phyloP scores from a whole-genome alignment of 2,797 vertebrate genomes.

The Rhinatrema bivittatum region DNA sequence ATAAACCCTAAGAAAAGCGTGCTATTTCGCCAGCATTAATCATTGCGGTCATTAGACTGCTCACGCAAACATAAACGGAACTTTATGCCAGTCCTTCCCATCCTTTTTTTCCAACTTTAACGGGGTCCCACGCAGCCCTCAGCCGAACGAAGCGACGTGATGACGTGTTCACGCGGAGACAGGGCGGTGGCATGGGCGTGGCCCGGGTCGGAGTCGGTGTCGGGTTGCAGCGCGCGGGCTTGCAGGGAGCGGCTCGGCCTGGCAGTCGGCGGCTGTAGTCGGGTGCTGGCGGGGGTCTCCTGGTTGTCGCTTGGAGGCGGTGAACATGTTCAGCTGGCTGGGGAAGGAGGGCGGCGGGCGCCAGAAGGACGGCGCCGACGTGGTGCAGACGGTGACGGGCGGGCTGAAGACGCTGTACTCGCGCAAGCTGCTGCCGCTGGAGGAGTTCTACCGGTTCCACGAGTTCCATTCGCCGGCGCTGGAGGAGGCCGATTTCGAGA shows the following conservation, averaged over 20 bases:
- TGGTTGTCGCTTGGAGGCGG: neutral
- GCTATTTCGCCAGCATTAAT: no score
- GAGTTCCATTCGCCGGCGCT: conserved; percentile 93
- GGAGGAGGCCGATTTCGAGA: conserved; percentile 90
- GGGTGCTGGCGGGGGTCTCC: neutral
- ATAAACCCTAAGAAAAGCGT: no score
- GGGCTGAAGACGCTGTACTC: conserved; percentile 79
- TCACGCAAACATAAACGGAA: no score
- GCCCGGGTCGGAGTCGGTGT: neutral
- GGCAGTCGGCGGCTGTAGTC: neutral
- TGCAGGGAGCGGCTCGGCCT: neutral
- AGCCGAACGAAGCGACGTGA: no score
- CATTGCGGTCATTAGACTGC: no score
- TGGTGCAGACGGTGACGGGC: conserved; percentile 87
- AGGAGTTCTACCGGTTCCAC: conserved; percentile 90
- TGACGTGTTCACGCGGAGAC: no score
- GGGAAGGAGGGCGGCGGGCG: conserved; percentile 76
- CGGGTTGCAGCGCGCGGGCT: neutral
- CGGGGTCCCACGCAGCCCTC: no score
- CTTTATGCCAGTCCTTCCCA: no score
- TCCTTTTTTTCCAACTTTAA: no score
- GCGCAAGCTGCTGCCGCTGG: conserved; percentile 86
- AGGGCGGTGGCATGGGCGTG: neutral
- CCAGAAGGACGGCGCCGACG: conserved; percentile 59
- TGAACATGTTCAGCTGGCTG: conserved; percentile 84